Evolutionary conservation across 2,888 invertebrate genomes (phyloP).

Genomic region (Bombylius major): DNA sequence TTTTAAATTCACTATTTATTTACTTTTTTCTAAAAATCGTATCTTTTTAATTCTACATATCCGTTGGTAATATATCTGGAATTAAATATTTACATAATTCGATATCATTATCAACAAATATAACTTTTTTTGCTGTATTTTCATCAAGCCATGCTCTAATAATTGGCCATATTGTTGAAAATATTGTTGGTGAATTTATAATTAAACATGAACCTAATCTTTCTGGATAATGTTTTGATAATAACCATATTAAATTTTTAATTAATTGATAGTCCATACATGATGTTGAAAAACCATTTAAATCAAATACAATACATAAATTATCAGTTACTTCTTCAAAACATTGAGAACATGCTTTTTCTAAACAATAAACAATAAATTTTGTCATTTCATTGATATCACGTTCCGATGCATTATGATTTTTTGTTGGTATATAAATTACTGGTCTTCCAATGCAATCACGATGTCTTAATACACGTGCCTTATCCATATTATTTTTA

Average conservation of each 20-base stretch:
- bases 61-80: constrained; percentile 62
- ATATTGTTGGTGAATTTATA: constrained; percentile 59
- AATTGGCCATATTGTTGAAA: constrained; percentile 65
- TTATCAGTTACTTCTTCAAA: constrained; percentile 70
- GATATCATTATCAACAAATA: constrained; percentile 55
- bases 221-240: constrained; percentile 66
- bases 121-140: constrained; percentile 63
- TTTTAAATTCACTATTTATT: too few relatives aligned
- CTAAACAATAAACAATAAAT: constrained; percentile 65
- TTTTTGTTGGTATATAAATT: constrained; percentile 64
- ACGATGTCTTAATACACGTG: constrained; percentile 54
- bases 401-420: constrained; percentile 55
- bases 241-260: constrained; percentile 65
- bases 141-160: constrained; percentile 68
- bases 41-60: constrained; percentile 43
- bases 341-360: constrained; percentile 62
- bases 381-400: constrained; percentile 65
- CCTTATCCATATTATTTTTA: constrained; percentile 51
- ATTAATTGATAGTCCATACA: constrained; percentile 73
- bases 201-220: constrained; percentile 63
- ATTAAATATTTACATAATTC: constrained; percentile 62
- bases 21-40: too few relatives aligned
- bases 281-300: constrained; percentile 56
- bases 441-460: constrained; percentile 63
- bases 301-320: constrained; percentile 66